These are phyloP conservation scores for Lomographa bimaculata DNA, from an alignment of 2,888 invertebrate genomes.

Conservation along the genomic window DNA sequence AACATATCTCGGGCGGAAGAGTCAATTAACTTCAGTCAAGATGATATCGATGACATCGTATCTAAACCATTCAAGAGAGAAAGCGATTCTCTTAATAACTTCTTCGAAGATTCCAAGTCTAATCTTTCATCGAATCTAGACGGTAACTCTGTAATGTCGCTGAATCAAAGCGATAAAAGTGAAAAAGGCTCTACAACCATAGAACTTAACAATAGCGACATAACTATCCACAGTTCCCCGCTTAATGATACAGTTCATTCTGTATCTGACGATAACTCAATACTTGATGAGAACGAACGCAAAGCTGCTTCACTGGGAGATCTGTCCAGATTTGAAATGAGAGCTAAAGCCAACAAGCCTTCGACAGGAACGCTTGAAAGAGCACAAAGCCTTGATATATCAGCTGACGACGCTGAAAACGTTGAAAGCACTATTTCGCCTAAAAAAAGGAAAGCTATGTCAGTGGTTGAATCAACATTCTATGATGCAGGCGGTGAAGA, in stretches of 20 bases:
- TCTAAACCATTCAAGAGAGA: constrained; percentile 75
- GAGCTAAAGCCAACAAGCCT: constrained; percentile 69
- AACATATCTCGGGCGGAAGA: constrained; percentile 59
- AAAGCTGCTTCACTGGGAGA: constrained; percentile 92
- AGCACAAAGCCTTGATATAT: constrained; percentile 91
- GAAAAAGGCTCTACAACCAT: constrained; percentile 86
- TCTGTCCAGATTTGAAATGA: constrained; percentile 86
- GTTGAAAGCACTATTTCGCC: constrained; percentile 73
- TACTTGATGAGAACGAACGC: constrained; percentile 85
- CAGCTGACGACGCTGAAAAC: constrained; percentile 77
- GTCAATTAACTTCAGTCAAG: constrained; percentile 73
- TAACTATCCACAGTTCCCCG: constrained; percentile 89
- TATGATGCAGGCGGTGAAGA: constrained; percentile 71
- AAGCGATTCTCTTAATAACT: constrained; percentile 76
- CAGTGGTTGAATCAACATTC: constrained; percentile 75
- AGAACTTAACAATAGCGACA: constrained; percentile 89
- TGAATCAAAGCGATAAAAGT: constrained; percentile 76
- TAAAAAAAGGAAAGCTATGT: constrained; percentile 87
- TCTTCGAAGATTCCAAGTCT: constrained; percentile 73
- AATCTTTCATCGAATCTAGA: constrained; percentile 77
- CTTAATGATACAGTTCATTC: constrained; percentile 74
- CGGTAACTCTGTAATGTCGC: constrained; percentile 67
- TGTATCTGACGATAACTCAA: constrained; percentile 72
- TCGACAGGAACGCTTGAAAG: constrained; percentile 87
- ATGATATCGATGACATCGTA: constrained; percentile 81